Evolutionary conservation across 2,797 vertebrate genomes (phyloP).

Genomic region (Sebastes ruberrimus): DNA sequence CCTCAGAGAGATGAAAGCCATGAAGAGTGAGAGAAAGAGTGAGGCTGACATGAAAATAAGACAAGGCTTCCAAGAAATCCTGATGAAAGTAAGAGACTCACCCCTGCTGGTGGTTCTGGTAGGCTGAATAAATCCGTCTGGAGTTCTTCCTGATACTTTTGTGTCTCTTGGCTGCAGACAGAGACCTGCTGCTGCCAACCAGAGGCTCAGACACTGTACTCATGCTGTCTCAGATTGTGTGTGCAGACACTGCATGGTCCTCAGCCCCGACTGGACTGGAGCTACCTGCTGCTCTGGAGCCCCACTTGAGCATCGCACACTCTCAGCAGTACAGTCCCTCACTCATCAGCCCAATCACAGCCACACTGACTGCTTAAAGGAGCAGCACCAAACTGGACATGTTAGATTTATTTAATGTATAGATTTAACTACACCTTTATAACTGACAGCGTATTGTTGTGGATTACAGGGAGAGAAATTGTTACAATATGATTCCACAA

Average conservation of each 20-base stretch:
- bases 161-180: conserved; percentile 82
- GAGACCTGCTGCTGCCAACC: conserved; percentile 68
- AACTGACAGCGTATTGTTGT: neutral
- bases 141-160: conserved; percentile 86
- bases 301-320: conserved; percentile 49
- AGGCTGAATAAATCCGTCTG: conserved; percentile 83
- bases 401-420: neutral
- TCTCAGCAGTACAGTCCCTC: conserved; percentile 8
- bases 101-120: conserved; percentile 86
- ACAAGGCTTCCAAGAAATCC: neutral
- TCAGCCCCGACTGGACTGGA: neutral
- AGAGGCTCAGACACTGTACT: conserved; percentile 73
- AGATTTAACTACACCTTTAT: neutral
- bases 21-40: neutral
- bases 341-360: conserved; percentile 70
- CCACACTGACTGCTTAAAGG: conserved; percentile 77
- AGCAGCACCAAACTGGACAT: conserved; percentile 41
- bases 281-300: conserved; percentile 54
- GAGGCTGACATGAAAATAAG: neutral
- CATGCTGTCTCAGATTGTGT: conserved; percentile 66
- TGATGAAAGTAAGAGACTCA: conserved; percentile 63
- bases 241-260: neutral
- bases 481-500: neutral
- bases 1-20: neutral
- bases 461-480: neutral